Evolutionary conservation across 2,113 vertebrate genomes (phyloP).

Genomic region (Oncorhynchus tshawytscha): DNA sequence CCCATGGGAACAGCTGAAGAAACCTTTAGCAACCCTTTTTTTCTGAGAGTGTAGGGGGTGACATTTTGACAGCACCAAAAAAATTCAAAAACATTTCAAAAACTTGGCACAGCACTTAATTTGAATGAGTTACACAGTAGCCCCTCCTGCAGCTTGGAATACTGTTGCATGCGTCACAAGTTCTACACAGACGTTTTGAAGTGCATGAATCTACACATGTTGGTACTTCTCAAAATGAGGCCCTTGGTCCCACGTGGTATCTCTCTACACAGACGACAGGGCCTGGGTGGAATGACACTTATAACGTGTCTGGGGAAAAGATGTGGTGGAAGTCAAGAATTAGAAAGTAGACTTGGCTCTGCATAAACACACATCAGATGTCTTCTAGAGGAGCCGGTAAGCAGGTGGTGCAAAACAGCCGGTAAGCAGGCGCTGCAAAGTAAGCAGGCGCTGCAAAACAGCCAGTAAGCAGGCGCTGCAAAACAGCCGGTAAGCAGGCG

Average conservation of each 20-base stretch:
- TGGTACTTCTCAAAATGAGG: background rate
- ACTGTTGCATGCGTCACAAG: no score
- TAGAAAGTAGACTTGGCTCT: constrained; percentile 2
- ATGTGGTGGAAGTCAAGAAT: background rate
- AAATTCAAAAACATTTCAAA: background rate
- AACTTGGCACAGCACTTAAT: background rate
- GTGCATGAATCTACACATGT: background rate
- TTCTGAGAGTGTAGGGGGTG: background rate
- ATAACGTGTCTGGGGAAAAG: background rate
- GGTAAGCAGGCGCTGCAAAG: no score
- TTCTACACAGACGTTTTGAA: background rate
- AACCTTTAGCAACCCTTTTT: no score
- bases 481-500: no score
- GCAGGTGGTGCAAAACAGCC: background rate
- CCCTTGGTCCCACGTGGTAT: background rate
- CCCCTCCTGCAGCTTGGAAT: no score
- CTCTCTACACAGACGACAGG: background rate
- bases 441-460: no score
- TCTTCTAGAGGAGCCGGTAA: background rate
- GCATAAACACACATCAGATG: constrained; percentile 5
- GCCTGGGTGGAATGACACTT: background rate
- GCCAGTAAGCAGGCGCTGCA: no score
- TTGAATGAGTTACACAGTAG: background rate
- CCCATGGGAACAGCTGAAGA: no score
- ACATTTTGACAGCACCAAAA: background rate